A percentile compares a stretch with the other conserved stretches of the same genome.
Evolutionary conservation across 2,888 invertebrate genomes (phyloP).

Genomic region (Pterostichus niger): DNA sequence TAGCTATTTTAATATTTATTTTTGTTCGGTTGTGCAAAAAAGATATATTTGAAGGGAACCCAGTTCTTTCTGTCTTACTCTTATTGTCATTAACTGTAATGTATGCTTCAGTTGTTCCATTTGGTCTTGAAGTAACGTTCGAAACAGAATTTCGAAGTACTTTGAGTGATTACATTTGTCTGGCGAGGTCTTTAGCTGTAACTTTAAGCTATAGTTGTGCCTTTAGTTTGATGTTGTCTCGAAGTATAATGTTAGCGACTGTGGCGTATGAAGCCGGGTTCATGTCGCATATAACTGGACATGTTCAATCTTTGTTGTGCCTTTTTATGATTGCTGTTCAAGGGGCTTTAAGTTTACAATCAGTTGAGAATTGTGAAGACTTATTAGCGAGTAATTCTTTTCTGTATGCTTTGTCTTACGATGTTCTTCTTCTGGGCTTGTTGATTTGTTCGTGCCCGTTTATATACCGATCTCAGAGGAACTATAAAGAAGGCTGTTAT

Average conservation of each 20-base stretch:
- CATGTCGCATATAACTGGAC: constrained; percentile 85
- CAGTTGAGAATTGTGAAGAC: constrained; percentile 77
- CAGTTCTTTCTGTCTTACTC: constrained; percentile 78
- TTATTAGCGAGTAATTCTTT: constrained; percentile 78
- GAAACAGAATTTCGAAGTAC: constrained; percentile 68
- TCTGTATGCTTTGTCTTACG: constrained; percentile 80
- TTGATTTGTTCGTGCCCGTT: constrained; percentile 81
- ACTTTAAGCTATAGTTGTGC: constrained; percentile 82
- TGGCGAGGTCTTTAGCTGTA: constrained; percentile 80
- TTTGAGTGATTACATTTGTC: constrained; percentile 77
- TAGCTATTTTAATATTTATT: constrained; percentile 84
- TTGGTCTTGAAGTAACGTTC: constrained; percentile 75
- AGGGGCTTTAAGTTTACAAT: constrained; percentile 78
- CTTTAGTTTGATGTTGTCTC: constrained; percentile 83
- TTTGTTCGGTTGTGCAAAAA: constrained; percentile 82
- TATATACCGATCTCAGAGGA: constrained; percentile 82
- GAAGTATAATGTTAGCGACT: constrained; percentile 83
- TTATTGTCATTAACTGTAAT: constrained; percentile 78
- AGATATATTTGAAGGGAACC: constrained; percentile 85
- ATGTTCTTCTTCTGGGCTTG: constrained; percentile 80
- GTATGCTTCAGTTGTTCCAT: constrained; percentile 78
- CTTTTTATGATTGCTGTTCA: constrained; percentile 83
- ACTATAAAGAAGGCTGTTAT: constrained; percentile 84
- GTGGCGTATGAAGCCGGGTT: constrained; percentile 84
- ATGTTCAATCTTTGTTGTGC: constrained; percentile 83